phyloP scores from a whole-genome alignment of 2,797 vertebrate genomes.

The Lepilemur septentrionalis region DNA sequence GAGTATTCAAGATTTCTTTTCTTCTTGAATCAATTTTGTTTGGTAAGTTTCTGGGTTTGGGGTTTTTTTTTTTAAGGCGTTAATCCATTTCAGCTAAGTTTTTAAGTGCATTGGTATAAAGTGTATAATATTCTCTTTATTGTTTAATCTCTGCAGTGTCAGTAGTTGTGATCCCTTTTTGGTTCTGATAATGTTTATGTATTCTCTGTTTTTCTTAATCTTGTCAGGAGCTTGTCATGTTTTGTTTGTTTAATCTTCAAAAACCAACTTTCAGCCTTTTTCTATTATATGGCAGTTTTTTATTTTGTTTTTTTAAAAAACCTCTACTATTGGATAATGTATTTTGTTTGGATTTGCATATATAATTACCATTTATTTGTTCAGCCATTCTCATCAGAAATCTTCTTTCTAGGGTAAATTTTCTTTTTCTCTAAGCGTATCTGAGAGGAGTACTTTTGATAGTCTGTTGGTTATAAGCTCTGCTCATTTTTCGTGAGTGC shows the following conservation, averaged over 20 bases:
- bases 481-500: not conserved
- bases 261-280: not conserved
- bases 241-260: not conserved
- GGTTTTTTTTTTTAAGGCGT: not conserved
- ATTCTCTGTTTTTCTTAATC: not conserved
- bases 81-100: not conserved
- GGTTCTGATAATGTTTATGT: not conserved
- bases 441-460: not conserved
- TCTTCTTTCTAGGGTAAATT: not conserved
- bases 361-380: not conserved
- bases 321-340: not conserved
- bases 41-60: not conserved
- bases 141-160: not conserved
- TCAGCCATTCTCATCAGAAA: not conserved
- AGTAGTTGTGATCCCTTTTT: not conserved
- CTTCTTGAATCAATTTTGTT: not conserved
- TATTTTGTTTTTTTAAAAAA: not conserved
- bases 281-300: not conserved
- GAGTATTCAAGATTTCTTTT: not conserved
- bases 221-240: not conserved
- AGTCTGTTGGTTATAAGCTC: not conserved
- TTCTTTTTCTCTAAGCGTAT: not conserved
- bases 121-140: not conserved
- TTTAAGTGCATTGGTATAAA: not conserved
- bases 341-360: not conserved